phyloP scores from a whole-genome alignment of 2,113 vertebrate genomes.

The Calidris pygmaea region DNA sequence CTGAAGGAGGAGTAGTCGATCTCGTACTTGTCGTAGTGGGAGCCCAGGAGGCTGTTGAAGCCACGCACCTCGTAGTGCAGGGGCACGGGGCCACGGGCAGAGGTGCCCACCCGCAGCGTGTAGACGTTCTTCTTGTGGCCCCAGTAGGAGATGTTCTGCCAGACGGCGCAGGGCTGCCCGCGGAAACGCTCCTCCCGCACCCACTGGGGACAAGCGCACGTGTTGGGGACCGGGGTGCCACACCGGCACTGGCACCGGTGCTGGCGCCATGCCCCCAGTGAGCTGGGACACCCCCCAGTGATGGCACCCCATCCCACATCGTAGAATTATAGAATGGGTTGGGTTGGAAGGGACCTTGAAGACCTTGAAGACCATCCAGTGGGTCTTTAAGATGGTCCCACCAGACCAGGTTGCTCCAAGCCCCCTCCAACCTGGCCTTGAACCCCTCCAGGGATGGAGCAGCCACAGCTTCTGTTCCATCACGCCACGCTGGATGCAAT shows the following conservation, averaged over 20 bases:
- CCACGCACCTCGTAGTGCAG: conserved; percentile 79
- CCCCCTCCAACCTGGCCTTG: no score
- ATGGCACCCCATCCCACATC: neutral
- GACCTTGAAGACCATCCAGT: no score
- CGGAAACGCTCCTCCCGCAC: conserved; percentile 71
- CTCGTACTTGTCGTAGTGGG: conserved; percentile 83
- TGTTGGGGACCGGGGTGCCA: rapidly evolving
- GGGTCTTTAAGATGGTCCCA: no score
- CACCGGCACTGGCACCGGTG: rapidly evolving
- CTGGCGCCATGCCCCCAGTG: rapidly evolving
- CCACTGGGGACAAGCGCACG: neutral
- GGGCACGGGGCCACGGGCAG: conserved; percentile 23
- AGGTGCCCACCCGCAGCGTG: conserved; percentile 72
- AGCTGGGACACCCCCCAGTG: neutral
- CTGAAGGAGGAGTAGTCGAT: conserved; percentile 75
- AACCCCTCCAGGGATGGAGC: no score
- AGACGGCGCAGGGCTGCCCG: conserved; percentile 71
- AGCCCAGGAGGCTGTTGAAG: conserved; percentile 80
- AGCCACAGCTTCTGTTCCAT: no score
- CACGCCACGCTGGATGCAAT: neutral
- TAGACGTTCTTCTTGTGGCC: conserved; percentile 79
- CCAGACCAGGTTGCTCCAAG: no score
- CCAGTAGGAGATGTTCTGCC: conserved; percentile 75
- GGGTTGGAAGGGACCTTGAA: no score
- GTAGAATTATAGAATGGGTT: no score